Evolutionary conservation across 2,113 vertebrate genomes (phyloP).

Genomic region (Tychaedon coryphoeus): DNA sequence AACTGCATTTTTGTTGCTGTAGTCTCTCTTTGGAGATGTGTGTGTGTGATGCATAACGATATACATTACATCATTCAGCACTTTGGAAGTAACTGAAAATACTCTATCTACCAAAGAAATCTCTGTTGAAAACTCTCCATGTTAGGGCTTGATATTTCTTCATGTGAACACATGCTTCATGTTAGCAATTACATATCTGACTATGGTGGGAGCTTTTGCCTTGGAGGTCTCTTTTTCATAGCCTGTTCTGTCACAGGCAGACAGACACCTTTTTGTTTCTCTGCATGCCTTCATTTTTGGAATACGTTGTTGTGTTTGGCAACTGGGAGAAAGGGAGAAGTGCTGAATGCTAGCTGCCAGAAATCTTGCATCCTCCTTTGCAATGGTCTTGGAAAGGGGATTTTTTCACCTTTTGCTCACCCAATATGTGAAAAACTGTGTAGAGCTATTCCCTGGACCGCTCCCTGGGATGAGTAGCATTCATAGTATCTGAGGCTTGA

Average conservation of each 20-base stretch:
- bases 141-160: not conserved
- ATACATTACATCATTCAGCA: not conserved
- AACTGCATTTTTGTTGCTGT: not conserved
- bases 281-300: not conserved
- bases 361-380: not conserved
- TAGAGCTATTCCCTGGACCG: not conserved
- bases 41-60: not conserved
- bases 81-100: not conserved
- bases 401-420: not conserved
- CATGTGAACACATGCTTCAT: not conserved
- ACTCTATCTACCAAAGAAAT: not conserved
- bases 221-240: not conserved
- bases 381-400: not conserved
- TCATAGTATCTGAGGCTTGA: not conserved
- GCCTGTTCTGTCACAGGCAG: not conserved
- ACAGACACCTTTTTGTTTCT: not conserved
- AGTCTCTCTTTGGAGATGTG: not conserved
- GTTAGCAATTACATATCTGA: not conserved
- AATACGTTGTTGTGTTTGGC: not conserved
- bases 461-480: not conserved
- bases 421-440: rapidly evolving
- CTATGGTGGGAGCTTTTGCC: not conserved
- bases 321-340: not conserved
- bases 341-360: not conserved
- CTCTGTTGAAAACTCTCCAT: not conserved